Evolutionary conservation across 1,140 invertebrate species (phyloP), one percentile per base, ranked within the genome.

Genomic region (Ceratosolen fusciceps): DNA sequence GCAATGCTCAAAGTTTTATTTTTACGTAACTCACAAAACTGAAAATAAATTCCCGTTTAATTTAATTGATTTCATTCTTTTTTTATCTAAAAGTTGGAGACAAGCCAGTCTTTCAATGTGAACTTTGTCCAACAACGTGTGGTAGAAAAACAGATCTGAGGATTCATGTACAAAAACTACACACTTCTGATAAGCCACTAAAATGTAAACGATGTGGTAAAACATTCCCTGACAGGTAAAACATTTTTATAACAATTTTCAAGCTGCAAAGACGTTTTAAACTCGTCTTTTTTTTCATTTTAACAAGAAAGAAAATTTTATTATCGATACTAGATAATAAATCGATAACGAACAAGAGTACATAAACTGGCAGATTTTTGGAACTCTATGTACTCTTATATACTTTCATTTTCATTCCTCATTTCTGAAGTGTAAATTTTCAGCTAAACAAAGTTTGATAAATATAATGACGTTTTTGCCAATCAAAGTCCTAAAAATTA

Each of bases 101-200:
- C 83, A 99, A 99, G 87, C 98, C 98, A 1, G 93, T 99, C 54
- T 99, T 96, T 90, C 95, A 97, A 80, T 99, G 98, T 88, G 96
- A 97, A 84, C 91, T 98, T 9, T 99, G 98, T 90, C 98, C 98
- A 19, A 96, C 98, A 0, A 99, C 97, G 5, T 99, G 98, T 88
- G 97, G 98, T 0, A 93, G 98, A 31, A 99, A 99, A 92, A 98
- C 98, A 0, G 98, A 99, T 91, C 92, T 99, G 47, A 93, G 97
- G 82, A 98, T 98, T 83, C 98, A 99, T 87, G 95, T 99, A 58
- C 96, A 98, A 90, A 99, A 99, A 88, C 92, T 99, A 70, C 98
- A 99, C 88, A 98, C 96, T 21, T 96, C 96, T 16, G 97, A 98
- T 84, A 95, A 95, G 86, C 97, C 97, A 0, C 88, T 98, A 4